Percentiles rank a stretch among this genome's conserved stretches.
phyloP scores from a whole-genome alignment of 1,140 invertebrate species.

The Polypedilum pembai region DNA sequence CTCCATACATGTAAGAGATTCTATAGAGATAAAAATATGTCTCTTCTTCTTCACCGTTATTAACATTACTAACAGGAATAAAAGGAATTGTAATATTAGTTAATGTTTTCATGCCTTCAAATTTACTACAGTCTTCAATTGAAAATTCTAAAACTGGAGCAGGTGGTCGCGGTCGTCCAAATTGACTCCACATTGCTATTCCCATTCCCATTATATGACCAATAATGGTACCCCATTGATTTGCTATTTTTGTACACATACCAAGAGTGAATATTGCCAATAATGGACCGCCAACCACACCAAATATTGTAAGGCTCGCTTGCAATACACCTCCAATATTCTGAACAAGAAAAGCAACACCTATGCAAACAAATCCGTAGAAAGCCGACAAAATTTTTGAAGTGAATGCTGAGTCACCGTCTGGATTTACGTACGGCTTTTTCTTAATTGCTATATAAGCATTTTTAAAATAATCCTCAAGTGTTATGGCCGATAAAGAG shows the following conservation, averaged over 20 bases:
- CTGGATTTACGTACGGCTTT: slow-evolving; percentile 31
- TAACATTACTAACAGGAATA: slow-evolving; percentile 26
- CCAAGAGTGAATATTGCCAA: slow-evolving; percentile 72
- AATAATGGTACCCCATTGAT: slow-evolving; percentile 59
- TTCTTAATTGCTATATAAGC: slow-evolving; percentile 38
- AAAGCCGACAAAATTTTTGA: slow-evolving; percentile 57
- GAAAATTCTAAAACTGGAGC: slow-evolving; percentile 50
- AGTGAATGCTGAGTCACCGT: slow-evolving; percentile 40
- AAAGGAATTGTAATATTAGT: slow-evolving; percentile 28
- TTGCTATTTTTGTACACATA: slow-evolving; percentile 58
- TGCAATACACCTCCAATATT: slow-evolving; percentile 64
- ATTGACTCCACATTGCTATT: slow-evolving; percentile 76
- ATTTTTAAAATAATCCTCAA: slow-evolving; percentile 69
- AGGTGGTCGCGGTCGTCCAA: slow-evolving; percentile 67
- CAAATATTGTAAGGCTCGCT: slow-evolving; percentile 68
- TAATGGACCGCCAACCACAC: slow-evolving; percentile 70
- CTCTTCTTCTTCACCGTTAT: slow-evolving; percentile 29
- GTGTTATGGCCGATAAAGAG: slow-evolving; percentile 72
- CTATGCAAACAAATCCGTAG: slow-evolving; percentile 62
- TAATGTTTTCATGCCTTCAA: slow-evolving; percentile 3
- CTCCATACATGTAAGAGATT: slow-evolving; percentile 84
- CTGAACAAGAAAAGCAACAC: slow-evolving; percentile 61
- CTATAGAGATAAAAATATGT: slow-evolving; percentile 62
- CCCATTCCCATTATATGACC: slow-evolving; percentile 58
- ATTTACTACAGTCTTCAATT: slow-evolving; percentile 49